Base-by-base conservation (phyloP, 1,140 invertebrate genomes). In the Onthophagus taurus region DNA sequence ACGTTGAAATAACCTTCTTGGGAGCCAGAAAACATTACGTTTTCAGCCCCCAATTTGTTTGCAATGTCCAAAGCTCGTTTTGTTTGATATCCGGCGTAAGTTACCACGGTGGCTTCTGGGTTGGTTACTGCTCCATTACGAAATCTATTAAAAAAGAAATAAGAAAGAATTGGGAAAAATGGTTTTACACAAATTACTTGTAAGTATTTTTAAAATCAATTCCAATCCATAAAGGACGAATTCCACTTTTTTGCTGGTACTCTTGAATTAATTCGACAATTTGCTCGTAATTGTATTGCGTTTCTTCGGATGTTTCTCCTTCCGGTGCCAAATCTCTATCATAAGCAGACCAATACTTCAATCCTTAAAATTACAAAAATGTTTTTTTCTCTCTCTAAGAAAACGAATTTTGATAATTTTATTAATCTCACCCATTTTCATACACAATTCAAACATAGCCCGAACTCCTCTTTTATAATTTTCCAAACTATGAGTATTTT, bases 61-160 rank as follows among this genome's bases (percentile, higher is more conserved):
- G 77, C 73, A n/a, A 76, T 62, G 51, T 81, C 77, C 30, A 81
- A 55, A 19, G 74, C 75, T 55, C 75, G 74, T 59, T 80, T 80
- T 16, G 78, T 71, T 54, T 80, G 77, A 11, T 74, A 71, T 11
- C 70, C 76, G 2, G 75, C 77, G 51, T 69, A 74, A 3, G 73
- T 70, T 48, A 77, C 68, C 1, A 75, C 70, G 42, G 70, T 61
- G 0, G 74, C 70, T 50, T 80, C 75, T 37, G 70, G 69, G 50
- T 69, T 78, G 16, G 77, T 77, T 9, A 66, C 65, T 0, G 77
- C 76, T 19, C 78, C 77, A 48, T 72, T 71, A 49, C 69, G 2
- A 16, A 39, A 39, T 16, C 37, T 36, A 66, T 55, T 76, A 80
- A 48, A 76, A 77, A 48, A 1, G 52, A 57, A 31, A 44, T 30